These are phyloP conservation scores for Hipposideros larvatus DNA, from an alignment of 2,797 vertebrate genomes.

Conservation along the genomic window DNA sequence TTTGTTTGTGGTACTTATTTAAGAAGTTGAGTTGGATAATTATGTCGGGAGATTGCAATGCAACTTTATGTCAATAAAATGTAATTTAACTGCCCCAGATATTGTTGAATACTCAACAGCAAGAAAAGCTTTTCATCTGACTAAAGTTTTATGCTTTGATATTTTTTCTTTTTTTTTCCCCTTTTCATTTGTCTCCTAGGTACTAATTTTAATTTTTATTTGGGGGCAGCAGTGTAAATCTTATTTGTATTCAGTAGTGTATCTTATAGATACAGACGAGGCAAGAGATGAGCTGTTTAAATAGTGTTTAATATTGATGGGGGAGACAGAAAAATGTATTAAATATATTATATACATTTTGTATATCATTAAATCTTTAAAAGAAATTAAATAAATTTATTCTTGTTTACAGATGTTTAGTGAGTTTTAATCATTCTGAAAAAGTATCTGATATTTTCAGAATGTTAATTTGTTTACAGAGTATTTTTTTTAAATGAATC, in stretches of 20 bases:
- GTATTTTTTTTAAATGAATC: background rate
- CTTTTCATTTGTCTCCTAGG: conserved; percentile 94
- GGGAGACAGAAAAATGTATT: conserved; percentile 90
- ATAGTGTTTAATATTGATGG: conserved; percentile 95
- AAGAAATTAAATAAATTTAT: conserved; percentile 93
- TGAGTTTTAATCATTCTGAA: conserved; percentile 78
- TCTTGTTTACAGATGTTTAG: conserved; percentile 90
- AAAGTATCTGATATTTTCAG: conserved; percentile 3
- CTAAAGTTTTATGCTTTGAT: conserved; percentile 91
- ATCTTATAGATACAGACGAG: conserved; percentile 99
- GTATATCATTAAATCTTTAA: conserved; percentile 98
- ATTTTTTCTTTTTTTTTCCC: conserved; percentile 93
- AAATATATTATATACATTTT: conserved; percentile 96
- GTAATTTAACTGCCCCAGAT: conserved; percentile 91
- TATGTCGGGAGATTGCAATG: conserved; percentile 97
- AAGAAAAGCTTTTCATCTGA: conserved; percentile 90
- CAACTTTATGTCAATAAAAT: conserved; percentile 95
- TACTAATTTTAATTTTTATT: conserved; percentile 96
- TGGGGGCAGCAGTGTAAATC: conserved; percentile 91
- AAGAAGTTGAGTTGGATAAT: conserved; percentile 91
- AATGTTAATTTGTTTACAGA: background rate
- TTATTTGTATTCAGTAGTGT: conserved; percentile 95
- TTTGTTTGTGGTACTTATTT: conserved; percentile 92
- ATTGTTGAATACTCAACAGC: conserved; percentile 90
- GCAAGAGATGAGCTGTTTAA: conserved; percentile 94